Conservation (phyloP, 2,797 vertebrate genomes). For the Mallotus villosus region DNA sequence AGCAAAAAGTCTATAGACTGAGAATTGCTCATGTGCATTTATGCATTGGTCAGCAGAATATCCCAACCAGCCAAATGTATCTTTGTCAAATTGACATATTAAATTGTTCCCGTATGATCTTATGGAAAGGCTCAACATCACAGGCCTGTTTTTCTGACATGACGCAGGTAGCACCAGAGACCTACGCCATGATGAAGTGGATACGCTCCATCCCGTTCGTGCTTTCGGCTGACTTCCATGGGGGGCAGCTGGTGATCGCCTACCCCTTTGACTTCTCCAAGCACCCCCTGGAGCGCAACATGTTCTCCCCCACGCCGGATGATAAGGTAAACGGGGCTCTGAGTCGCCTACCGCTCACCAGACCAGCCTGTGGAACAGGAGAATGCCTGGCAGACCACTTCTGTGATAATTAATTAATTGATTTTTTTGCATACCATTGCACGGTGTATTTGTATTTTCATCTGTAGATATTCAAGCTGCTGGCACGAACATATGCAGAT, state of each 20-base stretch:
- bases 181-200: slow-evolving; percentile 94
- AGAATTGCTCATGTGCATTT: neutral
- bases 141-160: neutral
- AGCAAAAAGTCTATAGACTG: too few species aligned
- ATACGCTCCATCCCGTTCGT: slow-evolving; percentile 94
- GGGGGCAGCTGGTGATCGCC: slow-evolving; percentile 90
- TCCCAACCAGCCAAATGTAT: too few species aligned
- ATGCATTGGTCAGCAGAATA: too few species aligned
- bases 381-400: too few species aligned
- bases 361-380: too few species aligned
- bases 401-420: too few species aligned
- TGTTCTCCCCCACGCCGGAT: slow-evolving; percentile 89
- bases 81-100: neutral
- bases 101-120: too few species aligned
- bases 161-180: slow-evolving; percentile 91
- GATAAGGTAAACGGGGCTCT: slow-evolving; percentile 78
- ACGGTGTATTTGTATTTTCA: neutral
- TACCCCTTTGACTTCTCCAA: slow-evolving; percentile 92
- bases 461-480: slow-evolving; percentile 85
- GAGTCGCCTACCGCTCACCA: neutral
- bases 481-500: slow-evolving; percentile 83
- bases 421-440: too few species aligned
- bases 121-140: too few species aligned
- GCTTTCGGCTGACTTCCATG: slow-evolving; percentile 90
- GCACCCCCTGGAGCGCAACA: slow-evolving; percentile 80